These are phyloP conservation scores for fruit fly (Drosophila melanogaster) DNA, from an alignment of 1,140 invertebrate genomes.

Conservation along the genomic window Release_6_plus_ISO1_MT NT_037436.4:11498501-11499000, in stretches of 20 bases:
- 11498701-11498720: conserved; percentile 6
- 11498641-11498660: conserved; percentile 19
- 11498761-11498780: conserved; percentile 52
- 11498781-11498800: conserved; percentile 27
- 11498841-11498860: conserved; percentile 11
- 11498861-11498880: conserved; percentile 59
- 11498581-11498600: conserved; percentile 15
- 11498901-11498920: conserved; percentile 52
- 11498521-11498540: conserved; percentile 42
- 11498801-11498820: not conserved
- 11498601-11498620: not conserved
- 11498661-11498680: conserved; percentile 15
- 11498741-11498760: conserved; percentile 57
- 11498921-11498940: conserved; percentile 62
- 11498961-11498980: conserved; percentile 83
- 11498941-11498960: conserved; percentile 83
- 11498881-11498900: conserved; percentile 51
- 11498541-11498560: conserved; percentile 1
- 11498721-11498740: conserved; percentile 20
- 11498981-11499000: conserved; percentile 83
- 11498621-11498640: not conserved
- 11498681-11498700: conserved; percentile 3
- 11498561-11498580: conserved; percentile 21
- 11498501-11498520: conserved; percentile 67
- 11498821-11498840: conserved; percentile 8